Conservation (phyloP, 2,113 vertebrate species). For the Urocitellus parryii region DNA sequence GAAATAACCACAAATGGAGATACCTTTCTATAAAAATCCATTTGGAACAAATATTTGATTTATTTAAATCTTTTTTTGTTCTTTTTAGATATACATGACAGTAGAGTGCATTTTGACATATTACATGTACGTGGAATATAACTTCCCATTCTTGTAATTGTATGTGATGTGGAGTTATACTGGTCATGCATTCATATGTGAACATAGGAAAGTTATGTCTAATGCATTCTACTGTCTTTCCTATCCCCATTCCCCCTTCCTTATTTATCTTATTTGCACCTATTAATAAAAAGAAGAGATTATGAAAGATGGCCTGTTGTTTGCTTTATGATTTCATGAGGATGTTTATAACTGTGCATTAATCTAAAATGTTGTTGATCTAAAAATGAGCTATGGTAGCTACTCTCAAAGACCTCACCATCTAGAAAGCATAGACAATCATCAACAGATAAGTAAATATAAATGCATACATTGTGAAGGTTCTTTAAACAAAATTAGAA, state of each 20-base stretch:
- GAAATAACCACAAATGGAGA: background rate
- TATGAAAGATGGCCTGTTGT: background rate
- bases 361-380: background rate
- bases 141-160: too few relatives aligned
- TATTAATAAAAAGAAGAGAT: background rate
- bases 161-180: too few relatives aligned
- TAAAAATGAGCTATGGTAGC: background rate
- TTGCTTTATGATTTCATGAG: background rate
- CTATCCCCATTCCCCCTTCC: too few relatives aligned
- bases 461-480: background rate
- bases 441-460: background rate
- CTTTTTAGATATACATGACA: too few relatives aligned
- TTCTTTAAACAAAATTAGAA: slow-evolving; percentile 1
- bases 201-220: too few relatives aligned
- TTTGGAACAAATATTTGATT: background rate
- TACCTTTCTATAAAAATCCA: background rate
- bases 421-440: background rate
- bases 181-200: too few relatives aligned
- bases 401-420: background rate
- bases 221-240: too few relatives aligned
- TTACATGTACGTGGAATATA: too few relatives aligned
- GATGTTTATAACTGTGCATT: background rate
- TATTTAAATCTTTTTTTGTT: background rate
- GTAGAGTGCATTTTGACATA: too few relatives aligned
- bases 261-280: background rate